These are phyloP conservation scores for Eurois occulta DNA, from an alignment of 2,888 invertebrate species.

Conservation along the genomic window DNA sequence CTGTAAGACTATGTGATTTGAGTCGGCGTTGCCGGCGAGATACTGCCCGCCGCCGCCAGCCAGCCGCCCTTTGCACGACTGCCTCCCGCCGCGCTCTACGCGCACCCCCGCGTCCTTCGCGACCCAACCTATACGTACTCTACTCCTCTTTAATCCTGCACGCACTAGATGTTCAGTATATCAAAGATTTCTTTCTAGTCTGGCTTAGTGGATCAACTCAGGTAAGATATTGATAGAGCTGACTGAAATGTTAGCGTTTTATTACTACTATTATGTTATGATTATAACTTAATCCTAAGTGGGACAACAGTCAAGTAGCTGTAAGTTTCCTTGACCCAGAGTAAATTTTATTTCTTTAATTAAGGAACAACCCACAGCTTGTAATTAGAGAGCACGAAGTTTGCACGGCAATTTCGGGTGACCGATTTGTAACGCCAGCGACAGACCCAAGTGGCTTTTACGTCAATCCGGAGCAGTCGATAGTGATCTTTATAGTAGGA, in stretches of 20 bases:
- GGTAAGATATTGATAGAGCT: constrained; percentile 4
- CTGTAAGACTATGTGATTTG: constrained; percentile 84
- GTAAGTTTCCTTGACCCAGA: neutral
- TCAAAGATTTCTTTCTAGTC: constrained; percentile 29
- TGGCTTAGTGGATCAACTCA: constrained; percentile 29
- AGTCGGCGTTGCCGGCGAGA: constrained; percentile 77
- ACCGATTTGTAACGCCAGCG: constrained; percentile 45
- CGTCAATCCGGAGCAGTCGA: constrained; percentile 52
- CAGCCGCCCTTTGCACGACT: constrained; percentile 77
- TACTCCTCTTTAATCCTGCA: constrained; percentile 29
- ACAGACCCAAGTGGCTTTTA: constrained; percentile 45
- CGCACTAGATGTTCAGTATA: constrained; percentile 26
- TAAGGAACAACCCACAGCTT: constrained; percentile 33
- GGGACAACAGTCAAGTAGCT: neutral
- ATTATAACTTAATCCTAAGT: neutral
- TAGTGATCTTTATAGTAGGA: constrained; percentile 58
- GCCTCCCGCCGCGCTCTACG: constrained; percentile 72
- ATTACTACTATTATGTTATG: neutral
- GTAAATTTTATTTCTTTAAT: constrained; percentile 11
- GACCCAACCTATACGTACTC: constrained; percentile 58
- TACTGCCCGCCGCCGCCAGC: constrained; percentile 75
- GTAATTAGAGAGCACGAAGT: constrained; percentile 41
- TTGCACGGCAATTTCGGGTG: constrained; percentile 47
- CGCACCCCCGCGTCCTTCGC: constrained; percentile 68
- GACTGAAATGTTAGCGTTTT: constrained; percentile 1